Conservation (phyloP, 2,113 vertebrate species). For the Sylvietta virens region DNA sequence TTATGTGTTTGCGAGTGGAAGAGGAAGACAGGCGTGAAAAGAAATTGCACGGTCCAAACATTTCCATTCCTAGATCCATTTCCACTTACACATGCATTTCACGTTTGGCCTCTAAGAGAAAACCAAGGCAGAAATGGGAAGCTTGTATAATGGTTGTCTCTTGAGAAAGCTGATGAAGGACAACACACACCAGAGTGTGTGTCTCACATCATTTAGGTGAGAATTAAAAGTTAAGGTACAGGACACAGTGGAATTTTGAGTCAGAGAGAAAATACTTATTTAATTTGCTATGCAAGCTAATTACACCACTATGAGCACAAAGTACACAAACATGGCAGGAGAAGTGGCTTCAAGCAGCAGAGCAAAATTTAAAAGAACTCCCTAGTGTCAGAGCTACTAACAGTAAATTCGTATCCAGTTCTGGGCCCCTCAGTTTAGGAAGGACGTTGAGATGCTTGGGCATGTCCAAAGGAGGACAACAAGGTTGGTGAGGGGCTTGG, state of each 20-base stretch:
- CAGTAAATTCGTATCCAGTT: not conserved
- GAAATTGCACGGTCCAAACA: not conserved
- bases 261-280: not conserved
- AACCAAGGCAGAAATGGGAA: not conserved
- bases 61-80: not conserved
- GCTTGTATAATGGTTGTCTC: not conserved
- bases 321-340: not conserved
- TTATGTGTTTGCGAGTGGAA: not conserved
- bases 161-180: not conserved
- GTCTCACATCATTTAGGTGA: not conserved
- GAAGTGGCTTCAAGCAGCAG: not conserved
- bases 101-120: not conserved
- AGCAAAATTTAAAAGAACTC: not conserved
- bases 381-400: not conserved
- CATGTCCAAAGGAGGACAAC: too few relatives aligned
- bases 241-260: not conserved
- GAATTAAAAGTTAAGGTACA: not conserved
- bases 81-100: not conserved
- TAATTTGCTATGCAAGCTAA: not conserved
- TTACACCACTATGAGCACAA: not conserved
- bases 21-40: not conserved
- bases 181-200: not conserved
- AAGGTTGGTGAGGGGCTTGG: too few relatives aligned
- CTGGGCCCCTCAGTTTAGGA: too few relatives aligned
- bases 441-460: too few relatives aligned